Evolutionary conservation across 2,113 vertebrate species (phyloP), one percentile per base, ranked within the genome.

Genomic region (Xyrauchen texanus): DNA sequence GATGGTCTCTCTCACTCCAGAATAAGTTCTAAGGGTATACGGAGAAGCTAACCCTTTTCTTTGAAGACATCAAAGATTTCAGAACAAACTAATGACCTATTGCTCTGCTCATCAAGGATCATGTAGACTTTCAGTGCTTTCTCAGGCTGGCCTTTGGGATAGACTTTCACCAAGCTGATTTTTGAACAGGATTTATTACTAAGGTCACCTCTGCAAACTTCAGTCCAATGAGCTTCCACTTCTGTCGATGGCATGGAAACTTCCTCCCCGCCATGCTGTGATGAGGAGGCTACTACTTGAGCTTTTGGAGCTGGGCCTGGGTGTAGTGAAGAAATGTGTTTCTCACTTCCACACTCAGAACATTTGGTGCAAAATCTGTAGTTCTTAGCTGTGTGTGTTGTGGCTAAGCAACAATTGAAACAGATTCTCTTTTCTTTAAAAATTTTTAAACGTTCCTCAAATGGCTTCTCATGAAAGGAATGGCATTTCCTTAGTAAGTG

Each of bases 11-110:
- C 4, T 71, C 7, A 70, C 51, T 47, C 58, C 53, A 44, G 62
- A n/a, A 51, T 64, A 74, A 4, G 58, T 71, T 21, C 47, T 65
- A 5, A 71, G 66, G 3, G 42, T 64, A 16, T 81, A 70, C 8
- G 60, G 16, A 78, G 60, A 45, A 42, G 4, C 45, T 34, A 21
- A 12, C n/a, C n/a, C n/a, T 65, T 6, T 44, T 16, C 34, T 4
- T 64, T 34, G 47, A 80, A 80, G 8, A 16, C 10, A 44, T 80
- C 69, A n/a, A 80, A 80, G 11, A 80, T 73, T 53, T 84, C 11
- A 74, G 6, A 45, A 12, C 21, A 9, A 63, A 21, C 61, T 63
- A 64, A 64, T 44, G 62, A 64, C 62, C 10, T 64, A 12, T 64
- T 64, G 3, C 34, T 64, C 34, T 64, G 62, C 34, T 64, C 34